Evolutionary conservation across 2,113 vertebrate species (phyloP).

Genomic region (Corvus hawaiiensis): DNA sequence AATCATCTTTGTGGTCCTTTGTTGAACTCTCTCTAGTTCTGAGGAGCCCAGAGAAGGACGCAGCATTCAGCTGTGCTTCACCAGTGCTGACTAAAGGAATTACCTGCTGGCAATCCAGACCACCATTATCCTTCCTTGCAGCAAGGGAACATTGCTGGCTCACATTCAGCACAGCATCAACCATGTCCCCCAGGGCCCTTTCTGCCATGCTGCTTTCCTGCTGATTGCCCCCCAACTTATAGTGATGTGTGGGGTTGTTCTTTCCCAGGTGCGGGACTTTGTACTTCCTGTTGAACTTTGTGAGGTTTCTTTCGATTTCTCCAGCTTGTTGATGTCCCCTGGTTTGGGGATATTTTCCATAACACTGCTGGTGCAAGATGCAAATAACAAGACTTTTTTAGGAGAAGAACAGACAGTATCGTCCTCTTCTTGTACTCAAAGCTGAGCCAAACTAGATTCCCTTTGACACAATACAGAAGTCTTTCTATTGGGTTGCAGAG

Average conservation of each 20-base stretch:
- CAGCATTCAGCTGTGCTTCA: background rate
- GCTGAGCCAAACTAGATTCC: background rate
- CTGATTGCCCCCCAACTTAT: accelerated
- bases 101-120: background rate
- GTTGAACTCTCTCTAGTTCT: background rate
- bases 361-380: background rate
- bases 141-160: background rate
- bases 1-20: background rate
- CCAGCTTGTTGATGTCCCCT: background rate
- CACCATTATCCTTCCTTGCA: background rate
- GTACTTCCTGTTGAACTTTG: background rate
- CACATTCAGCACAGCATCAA: accelerated
- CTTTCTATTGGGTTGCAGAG: background rate
- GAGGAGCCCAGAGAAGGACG: background rate
- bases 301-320: background rate
- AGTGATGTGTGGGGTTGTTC: background rate
- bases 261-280: background rate
- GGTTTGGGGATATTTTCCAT: background rate
- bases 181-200: background rate
- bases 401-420: background rate
- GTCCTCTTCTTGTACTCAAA: background rate
- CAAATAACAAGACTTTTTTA: background rate
- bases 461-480: background rate
- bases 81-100: background rate
- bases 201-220: background rate